Evolutionary conservation across 1,140 invertebrate genomes (phyloP).

Genomic region (Anastrepha ludens): DNA sequence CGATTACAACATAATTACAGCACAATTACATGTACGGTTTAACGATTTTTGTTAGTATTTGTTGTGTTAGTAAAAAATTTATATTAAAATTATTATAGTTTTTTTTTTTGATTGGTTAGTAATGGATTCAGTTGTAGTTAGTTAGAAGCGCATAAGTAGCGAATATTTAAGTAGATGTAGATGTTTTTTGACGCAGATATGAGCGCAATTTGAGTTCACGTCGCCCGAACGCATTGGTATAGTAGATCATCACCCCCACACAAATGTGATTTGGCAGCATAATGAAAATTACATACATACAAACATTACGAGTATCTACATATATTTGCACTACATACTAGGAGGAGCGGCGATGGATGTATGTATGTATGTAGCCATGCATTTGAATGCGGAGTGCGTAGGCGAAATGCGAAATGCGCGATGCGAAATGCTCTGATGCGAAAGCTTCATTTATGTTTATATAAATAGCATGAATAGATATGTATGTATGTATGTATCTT

Average conservation of each 20-base stretch:
- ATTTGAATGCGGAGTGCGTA: neutral
- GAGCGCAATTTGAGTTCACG: neutral
- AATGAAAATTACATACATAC: constrained; percentile 55
- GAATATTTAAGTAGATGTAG: too few species aligned
- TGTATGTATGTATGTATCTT: neutral
- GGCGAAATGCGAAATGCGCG: neutral
- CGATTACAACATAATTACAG: constrained; percentile 48
- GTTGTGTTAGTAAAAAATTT: constrained; percentile 36
- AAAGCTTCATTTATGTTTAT: neutral
- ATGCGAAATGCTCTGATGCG: neutral
- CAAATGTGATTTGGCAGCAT: constrained; percentile 52
- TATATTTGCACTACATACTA: neutral
- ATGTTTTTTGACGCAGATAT: neutral
- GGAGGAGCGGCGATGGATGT: neutral
- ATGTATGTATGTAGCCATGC: neutral
- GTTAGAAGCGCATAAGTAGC: constrained; percentile 9
- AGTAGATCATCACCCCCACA: neutral
- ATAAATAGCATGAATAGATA: neutral
- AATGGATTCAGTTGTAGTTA: neutral
- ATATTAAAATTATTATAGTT: neutral
- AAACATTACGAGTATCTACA: constrained; percentile 51
- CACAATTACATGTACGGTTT: constrained; percentile 32
- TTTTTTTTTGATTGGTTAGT: constrained; percentile 21
- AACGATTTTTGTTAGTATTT: neutral
- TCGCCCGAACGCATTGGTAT: neutral